phyloP scores from a whole-genome alignment of 64 coral and sea anemone genomes.

The Platygyra sinensis region DNA sequence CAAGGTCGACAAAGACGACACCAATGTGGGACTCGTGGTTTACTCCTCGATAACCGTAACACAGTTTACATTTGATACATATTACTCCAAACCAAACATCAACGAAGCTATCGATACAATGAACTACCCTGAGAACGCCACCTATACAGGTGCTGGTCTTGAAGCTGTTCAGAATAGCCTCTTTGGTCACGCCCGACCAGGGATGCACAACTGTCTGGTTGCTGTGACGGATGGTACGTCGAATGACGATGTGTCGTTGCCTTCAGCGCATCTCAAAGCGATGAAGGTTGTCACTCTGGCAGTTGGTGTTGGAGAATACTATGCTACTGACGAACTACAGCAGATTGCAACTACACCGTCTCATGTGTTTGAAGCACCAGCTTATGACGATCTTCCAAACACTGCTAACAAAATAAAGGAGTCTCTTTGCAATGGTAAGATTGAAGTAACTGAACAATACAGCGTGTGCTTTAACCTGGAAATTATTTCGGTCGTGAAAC shows the following conservation, averaged over 20 bases:
- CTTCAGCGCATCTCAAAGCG: neutral
- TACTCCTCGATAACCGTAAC: neutral
- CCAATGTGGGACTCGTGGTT: neutral
- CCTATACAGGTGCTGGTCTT: neutral
- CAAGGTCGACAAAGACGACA: neutral
- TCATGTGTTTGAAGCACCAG: neutral
- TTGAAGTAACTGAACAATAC: no score
- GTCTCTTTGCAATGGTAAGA: neutral
- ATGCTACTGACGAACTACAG: neutral
- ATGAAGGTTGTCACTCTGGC: neutral
- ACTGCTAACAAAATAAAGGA: neutral
- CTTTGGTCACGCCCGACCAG: neutral
- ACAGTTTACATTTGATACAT: neutral
- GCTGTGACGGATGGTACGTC: neutral
- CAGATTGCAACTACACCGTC: neutral
- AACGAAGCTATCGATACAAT: neutral
- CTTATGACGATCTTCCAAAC: neutral
- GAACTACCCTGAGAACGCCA: neutral
- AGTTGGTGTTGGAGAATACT: neutral
- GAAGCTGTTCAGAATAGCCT: neutral
- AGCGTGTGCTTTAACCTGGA: no score
- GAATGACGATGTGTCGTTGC: neutral
- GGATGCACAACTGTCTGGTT: neutral
- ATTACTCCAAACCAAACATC: neutral
- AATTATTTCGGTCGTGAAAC: no score